These are phyloP conservation scores for Hypsibius dujardini DNA, from an alignment of 1,140 invertebrate species.

Conservation along the genomic window DNA sequence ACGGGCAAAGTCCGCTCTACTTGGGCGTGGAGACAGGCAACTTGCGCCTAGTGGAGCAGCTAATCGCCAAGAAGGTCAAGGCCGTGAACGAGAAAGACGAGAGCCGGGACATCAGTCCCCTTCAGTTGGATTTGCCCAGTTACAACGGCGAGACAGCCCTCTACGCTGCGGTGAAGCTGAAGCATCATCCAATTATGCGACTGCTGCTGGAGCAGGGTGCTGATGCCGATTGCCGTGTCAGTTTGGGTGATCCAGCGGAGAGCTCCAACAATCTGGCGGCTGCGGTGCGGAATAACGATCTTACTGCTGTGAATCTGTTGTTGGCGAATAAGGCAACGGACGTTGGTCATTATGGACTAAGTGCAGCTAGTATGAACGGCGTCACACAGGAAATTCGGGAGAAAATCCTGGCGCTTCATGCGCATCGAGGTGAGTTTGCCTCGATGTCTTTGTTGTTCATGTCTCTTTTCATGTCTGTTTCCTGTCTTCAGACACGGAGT, in stretches of 20 bases:
- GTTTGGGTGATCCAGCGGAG: constrained; percentile 55
- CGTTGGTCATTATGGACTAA: background rate
- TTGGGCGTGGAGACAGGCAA: constrained; percentile 39
- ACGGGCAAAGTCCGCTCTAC: constrained; percentile 71
- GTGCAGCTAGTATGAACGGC: background rate
- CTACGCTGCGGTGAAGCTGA: constrained; percentile 55
- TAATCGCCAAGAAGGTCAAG: constrained; percentile 12
- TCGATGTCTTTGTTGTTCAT: too few relatives aligned
- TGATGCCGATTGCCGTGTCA: constrained; percentile 34
- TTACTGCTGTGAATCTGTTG: constrained; percentile 48
- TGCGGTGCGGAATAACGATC: constrained; percentile 48
- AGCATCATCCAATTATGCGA: constrained; percentile 52
- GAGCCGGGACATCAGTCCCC: constrained; percentile 39
- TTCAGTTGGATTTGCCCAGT: constrained; percentile 55
- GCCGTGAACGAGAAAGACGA: constrained; percentile 18
- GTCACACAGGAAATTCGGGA: background rate
- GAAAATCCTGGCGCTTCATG: constrained; percentile 47
- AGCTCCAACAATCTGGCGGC: constrained; percentile 61
- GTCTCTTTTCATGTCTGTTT: too few relatives aligned
- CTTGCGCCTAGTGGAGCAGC: constrained; percentile 10
- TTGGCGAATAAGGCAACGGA: background rate
- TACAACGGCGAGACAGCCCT: constrained; percentile 56
- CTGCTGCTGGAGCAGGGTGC: constrained; percentile 50
- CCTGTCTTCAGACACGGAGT: too few relatives aligned
- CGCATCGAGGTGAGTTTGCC: constrained; percentile 39